These are phyloP conservation scores for Helostoma temminkii DNA, from an alignment of 2,797 vertebrate species.

Conservation along the genomic window DNA sequence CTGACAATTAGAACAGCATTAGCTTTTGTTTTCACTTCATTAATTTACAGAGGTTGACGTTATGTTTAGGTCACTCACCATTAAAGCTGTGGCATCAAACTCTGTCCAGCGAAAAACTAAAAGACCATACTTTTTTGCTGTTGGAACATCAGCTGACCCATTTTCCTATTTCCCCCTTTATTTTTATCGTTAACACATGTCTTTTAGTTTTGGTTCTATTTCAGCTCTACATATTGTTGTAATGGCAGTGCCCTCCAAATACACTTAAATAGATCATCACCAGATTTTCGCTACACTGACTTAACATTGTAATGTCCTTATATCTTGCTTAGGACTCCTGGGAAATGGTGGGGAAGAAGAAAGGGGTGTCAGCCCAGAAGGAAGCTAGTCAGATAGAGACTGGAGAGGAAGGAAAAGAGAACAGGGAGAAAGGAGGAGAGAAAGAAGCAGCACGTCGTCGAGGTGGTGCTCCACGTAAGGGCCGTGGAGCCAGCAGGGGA, in stretches of 20 bases:
- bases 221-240: background rate
- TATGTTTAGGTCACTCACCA: background rate
- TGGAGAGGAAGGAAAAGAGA: conserved; percentile 95
- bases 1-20: background rate
- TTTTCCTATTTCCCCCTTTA: background rate
- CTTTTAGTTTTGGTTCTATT: background rate
- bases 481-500: conserved; percentile 93
- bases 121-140: background rate
- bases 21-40: conserved; percentile 20
- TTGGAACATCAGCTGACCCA: background rate
- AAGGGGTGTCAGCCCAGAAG: conserved; percentile 96
- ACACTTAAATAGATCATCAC: background rate
- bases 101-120: background rate
- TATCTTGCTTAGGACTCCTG: conserved; percentile 90
- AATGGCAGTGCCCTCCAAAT: background rate
- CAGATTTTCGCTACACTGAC: background rate
- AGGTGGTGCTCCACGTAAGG: conserved; percentile 89
- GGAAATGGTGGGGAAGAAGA: conserved; percentile 99
- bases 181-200: background rate
- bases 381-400: conserved; percentile 91
- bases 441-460: conserved; percentile 93
- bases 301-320: conserved; percentile 26
- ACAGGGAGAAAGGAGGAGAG: conserved; percentile 91
- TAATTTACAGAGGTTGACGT: conserved; percentile 11
- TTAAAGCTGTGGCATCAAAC: background rate